phyloP scores from a whole-genome alignment of 2,113 vertebrate species.

The Mesocricetus auratus region DNA sequence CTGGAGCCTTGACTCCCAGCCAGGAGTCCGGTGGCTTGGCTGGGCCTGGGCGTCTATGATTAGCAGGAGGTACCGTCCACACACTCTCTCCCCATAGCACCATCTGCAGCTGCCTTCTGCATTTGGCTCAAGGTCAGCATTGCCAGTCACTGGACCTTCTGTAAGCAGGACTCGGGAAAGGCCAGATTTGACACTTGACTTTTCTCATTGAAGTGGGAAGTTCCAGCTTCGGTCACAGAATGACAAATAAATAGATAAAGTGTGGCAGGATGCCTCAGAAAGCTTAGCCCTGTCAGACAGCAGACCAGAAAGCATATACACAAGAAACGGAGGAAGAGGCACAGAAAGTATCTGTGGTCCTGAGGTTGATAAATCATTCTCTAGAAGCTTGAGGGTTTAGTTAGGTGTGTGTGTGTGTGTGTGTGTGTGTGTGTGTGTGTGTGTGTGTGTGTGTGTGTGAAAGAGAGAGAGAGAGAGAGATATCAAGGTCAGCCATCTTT shows the following conservation, averaged over 20 bases:
- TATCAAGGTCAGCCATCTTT: not conserved
- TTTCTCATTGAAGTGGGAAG: constrained; percentile 65
- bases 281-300: not conserved
- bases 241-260: not conserved
- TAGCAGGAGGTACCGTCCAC: constrained; percentile 58
- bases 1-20: constrained; percentile 71
- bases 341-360: not conserved
- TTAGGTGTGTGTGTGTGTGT: not conserved
- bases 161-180: constrained; percentile 68
- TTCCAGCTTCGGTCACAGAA: constrained; percentile 58
- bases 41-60: not conserved
- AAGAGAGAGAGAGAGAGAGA: too few relatives aligned
- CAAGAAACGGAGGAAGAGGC: not conserved
- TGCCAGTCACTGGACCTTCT: constrained; percentile 68
- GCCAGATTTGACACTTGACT: constrained; percentile 77
- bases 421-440: not conserved
- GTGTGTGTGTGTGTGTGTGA: not conserved
- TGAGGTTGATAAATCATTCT: not conserved
- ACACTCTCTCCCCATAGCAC: constrained; percentile 61
- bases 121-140: constrained; percentile 70
- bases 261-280: not conserved
- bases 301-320: not conserved
- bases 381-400: not conserved
- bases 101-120: constrained; percentile 82
- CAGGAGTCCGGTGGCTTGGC: constrained; percentile 74